phyloP scores from a whole-genome alignment of 2,113 vertebrate species.

The Trogon melanurus region DNA sequence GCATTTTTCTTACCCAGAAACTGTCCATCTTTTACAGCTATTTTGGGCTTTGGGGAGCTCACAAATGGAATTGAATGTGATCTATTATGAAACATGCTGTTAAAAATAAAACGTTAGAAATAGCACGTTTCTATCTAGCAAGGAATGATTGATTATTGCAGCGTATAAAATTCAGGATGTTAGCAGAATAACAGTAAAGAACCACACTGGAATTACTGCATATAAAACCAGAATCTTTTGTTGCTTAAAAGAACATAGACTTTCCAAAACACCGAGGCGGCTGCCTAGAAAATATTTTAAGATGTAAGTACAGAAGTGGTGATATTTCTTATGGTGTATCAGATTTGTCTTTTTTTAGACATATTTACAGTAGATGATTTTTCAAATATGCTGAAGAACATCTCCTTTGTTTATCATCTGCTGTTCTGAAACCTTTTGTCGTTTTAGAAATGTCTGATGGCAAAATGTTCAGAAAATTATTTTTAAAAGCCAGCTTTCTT shows the following conservation, averaged over 20 bases:
- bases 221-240: not conserved
- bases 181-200: conserved; percentile 18
- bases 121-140: conserved; percentile 60
- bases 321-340: not conserved
- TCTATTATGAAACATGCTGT: conserved; percentile 71
- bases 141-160: conserved; percentile 59
- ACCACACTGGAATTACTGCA: not conserved
- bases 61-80: conserved; percentile 66
- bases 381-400: not conserved
- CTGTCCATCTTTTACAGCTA: conserved; percentile 54
- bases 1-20: conserved; percentile 54
- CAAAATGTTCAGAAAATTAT: not conserved
- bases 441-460: not conserved
- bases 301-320: not conserved
- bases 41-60: conserved; percentile 61
- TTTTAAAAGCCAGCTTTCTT: not conserved
- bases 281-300: conserved; percentile 46
- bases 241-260: not conserved
- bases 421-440: not conserved
- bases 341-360: not conserved
- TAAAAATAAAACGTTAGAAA: conserved; percentile 72
- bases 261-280: not conserved
- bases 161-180: conserved; percentile 5
- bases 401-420: not conserved
- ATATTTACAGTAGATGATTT: conserved; percentile 9